Base-by-base conservation (phyloP, 2,888 invertebrate species). In the Tillus elongatus region DNA sequence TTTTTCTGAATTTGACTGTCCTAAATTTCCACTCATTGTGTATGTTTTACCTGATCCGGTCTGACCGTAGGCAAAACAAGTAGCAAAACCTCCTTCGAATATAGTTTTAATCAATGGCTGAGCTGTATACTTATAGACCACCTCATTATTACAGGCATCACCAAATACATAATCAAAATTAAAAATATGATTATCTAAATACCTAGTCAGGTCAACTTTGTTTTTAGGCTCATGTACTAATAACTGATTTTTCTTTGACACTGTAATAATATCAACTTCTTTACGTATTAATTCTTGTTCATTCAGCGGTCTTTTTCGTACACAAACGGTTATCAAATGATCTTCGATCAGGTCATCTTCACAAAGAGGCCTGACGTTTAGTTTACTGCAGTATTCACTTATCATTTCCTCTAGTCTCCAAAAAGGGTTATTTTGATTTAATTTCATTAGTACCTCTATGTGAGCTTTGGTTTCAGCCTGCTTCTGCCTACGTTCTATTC, bases 31-130 rank as follows among this genome's bases (percentile, higher is more conserved):
- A 35, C 97, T 97, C 98, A 98, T 98, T 16, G 97, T 98, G 73
- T 96, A 86, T 53, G 97, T 80, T 74, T 99, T 88, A 62, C 96
- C 79, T 56, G 92, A 91, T 32, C 98, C 98, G 1, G 97, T 98
- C 69, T 98, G 98, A 36, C 98, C 98, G 67, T 99, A 98, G 2
- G 98, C 98, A 70, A 99, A 99, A 66, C 98, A 99, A 10, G 98
- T 99, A 13, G 98, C 97, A 87, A 95, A 96, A 24, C 96, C 96
- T 41, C 93, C 91, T 51, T 97, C 95, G 70, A 99, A 99, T 60
- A 98, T 88, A 35, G 93, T 95, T 67, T 90, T 87, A 33, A 98
- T 92, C 51, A 98, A 70, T 4, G 97, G 97, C 66, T 92, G 91
- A n/a, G 97, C 97, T 41, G 97, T 95, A 66, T 92, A 96, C 85